Evolutionary conservation across 92 coral and sea anemone species (phyloP).

Genomic region (Palythoa grandis): DNA sequence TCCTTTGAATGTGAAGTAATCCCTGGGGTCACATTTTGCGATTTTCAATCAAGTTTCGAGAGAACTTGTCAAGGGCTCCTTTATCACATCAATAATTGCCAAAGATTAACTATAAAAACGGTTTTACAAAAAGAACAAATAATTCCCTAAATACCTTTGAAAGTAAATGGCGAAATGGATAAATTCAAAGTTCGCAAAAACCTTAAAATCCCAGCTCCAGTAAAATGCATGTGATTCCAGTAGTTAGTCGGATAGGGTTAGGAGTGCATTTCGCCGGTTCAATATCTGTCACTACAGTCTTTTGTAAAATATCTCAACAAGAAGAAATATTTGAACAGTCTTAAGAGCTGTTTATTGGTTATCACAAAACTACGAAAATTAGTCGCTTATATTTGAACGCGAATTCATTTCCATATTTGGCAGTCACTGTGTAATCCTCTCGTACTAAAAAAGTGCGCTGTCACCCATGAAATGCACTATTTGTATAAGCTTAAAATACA

Average conservation of each 20-base stretch:
- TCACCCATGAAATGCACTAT: background rate
- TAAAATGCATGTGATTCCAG: background rate
- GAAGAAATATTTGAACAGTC: constrained; percentile 26
- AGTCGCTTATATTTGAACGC: background rate
- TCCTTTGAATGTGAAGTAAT: background rate
- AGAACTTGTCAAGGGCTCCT: background rate
- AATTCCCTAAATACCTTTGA: background rate
- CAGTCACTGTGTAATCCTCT: background rate
- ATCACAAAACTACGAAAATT: background rate
- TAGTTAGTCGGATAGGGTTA: no score
- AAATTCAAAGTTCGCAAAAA: background rate
- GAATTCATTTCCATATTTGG: constrained; percentile 5
- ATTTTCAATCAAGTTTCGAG: constrained; percentile 6
- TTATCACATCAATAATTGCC: background rate
- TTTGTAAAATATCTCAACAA: constrained; percentile 29
- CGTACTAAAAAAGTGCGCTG: background rate
- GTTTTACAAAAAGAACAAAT: constrained; percentile 16
- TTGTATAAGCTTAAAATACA: background rate
- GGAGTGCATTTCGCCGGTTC: background rate
- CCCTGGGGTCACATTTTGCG: constrained; percentile 31
- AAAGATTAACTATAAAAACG: constrained; percentile 23
- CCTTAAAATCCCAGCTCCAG: background rate
- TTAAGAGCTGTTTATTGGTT: constrained; percentile 8
- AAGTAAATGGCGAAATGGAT: background rate
- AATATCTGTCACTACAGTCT: constrained; percentile 30